phyloP scores from a whole-genome alignment of 2,888 invertebrate species.

The Terebella lapidaria region DNA sequence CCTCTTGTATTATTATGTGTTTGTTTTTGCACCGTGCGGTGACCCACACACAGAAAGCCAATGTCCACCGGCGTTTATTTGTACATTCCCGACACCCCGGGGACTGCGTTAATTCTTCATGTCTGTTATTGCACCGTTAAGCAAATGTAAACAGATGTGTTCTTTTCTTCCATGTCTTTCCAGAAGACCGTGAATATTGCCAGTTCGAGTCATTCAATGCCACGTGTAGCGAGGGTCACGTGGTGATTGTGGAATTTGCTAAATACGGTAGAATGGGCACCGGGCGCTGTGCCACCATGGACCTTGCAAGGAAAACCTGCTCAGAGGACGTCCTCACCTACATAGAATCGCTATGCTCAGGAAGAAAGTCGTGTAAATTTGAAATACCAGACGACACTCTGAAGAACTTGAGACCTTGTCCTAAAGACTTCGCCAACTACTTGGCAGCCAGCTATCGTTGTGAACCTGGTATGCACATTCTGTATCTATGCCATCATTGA shows the following conservation, averaged over 20 bases:
- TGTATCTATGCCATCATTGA: too few relatives aligned
- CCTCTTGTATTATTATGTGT: too few relatives aligned
- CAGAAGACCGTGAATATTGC: background rate
- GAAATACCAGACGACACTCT: constrained; percentile 20
- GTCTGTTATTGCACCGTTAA: too few relatives aligned
- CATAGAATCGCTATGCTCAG: constrained; percentile 20
- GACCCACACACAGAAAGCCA: too few relatives aligned
- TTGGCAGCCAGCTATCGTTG: constrained; percentile 20
- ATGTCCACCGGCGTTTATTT: too few relatives aligned
- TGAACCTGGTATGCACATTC: constrained; percentile 18
- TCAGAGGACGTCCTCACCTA: constrained; percentile 15
- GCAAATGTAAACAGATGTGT: too few relatives aligned
- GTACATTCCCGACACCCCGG: too few relatives aligned
- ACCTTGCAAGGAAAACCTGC: constrained; percentile 23
- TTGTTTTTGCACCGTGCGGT: too few relatives aligned
- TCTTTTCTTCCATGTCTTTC: too few relatives aligned
- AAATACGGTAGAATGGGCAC: constrained; percentile 21
- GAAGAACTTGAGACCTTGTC: constrained; percentile 17
- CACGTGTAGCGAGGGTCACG: constrained; percentile 7
- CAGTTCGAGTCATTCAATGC: background rate
- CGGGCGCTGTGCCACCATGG: constrained; percentile 20
- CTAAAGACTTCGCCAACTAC: constrained; percentile 23
- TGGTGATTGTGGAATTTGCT: constrained; percentile 18
- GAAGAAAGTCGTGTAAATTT: constrained; percentile 17
- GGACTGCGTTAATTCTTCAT: too few relatives aligned